Evolutionary conservation across 2,888 invertebrate species (phyloP).

Genomic region (Timema cristinae): DNA sequence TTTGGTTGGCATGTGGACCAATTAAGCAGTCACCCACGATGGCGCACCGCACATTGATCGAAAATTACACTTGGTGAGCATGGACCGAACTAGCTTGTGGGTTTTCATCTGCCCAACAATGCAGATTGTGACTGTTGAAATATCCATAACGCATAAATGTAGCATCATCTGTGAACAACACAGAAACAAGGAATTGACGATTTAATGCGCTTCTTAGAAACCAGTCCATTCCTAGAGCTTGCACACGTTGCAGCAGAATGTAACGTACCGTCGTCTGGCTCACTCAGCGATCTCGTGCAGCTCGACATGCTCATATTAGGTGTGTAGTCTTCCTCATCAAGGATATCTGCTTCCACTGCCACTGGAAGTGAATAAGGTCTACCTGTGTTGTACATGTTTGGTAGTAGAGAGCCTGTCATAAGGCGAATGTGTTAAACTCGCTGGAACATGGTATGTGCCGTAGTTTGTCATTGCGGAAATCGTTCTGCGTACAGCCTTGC

Average conservation of each 20-base stretch:
- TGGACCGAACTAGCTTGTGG: not conserved
- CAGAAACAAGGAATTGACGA: not conserved
- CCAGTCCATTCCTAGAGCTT: not conserved
- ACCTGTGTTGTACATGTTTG: not conserved
- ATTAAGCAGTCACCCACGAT: constrained; percentile 8
- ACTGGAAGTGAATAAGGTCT: not conserved
- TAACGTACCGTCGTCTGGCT: not conserved
- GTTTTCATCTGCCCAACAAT: not conserved
- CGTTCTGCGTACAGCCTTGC: not conserved
- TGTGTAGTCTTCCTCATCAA: not conserved
- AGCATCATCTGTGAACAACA: not conserved
- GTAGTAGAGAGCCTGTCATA: not conserved
- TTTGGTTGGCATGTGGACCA: not conserved
- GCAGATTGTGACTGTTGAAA: not conserved
- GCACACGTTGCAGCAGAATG: not conserved
- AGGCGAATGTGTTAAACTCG: not conserved
- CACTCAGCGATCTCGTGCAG: not conserved
- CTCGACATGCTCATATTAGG: not conserved
- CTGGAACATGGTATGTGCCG: not conserved
- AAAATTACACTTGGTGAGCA: not conserved
- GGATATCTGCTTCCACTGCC: not conserved
- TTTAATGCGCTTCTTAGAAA: not conserved
- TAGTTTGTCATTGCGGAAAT: not conserved
- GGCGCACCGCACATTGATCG: not conserved
- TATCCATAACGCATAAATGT: not conserved